Percentiles rank a stretch among this genome's conserved stretches.
These are phyloP conservation scores for Passerculus sandwichensis DNA, from an alignment of 2,797 vertebrate genomes.

Conservation along the genomic window DNA sequence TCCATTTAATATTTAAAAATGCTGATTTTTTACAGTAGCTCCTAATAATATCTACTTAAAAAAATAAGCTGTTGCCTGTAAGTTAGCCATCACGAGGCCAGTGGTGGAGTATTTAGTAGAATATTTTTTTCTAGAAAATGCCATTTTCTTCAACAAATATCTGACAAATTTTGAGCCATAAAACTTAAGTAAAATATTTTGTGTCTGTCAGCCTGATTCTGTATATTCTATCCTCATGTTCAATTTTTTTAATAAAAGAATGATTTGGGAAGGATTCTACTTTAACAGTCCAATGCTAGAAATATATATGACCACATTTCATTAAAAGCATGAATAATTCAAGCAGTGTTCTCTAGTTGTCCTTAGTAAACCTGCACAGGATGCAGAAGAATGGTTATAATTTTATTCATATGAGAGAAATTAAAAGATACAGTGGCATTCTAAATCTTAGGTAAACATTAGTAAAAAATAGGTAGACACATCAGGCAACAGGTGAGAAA, in stretches of 20 bases:
- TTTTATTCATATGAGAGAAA: not conserved
- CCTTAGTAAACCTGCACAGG: not conserved
- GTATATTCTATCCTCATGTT: not conserved
- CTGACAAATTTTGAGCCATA: not conserved
- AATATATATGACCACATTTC: not conserved
- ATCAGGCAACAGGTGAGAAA: not conserved
- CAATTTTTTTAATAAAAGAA: not conserved
- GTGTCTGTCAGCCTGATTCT: not conserved
- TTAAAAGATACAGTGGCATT: not conserved
- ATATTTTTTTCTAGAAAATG: not conserved
- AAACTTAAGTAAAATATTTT: not conserved
- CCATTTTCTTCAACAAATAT: not conserved
- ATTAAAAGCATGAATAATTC: not conserved
- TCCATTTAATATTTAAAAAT: not conserved
- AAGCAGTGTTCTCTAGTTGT: not conserved
- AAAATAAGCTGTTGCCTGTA: not conserved
- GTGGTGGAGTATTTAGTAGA: not conserved
- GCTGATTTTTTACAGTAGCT: not conserved
- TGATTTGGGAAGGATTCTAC: not conserved
- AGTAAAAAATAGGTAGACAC: not conserved
- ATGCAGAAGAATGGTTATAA: not conserved
- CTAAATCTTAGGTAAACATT: not conserved
- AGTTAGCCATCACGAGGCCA: not conserved
- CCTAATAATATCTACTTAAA: not conserved
- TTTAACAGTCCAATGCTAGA: not conserved